Evolutionary conservation across 2,888 invertebrate genomes (phyloP).

Genomic region (Bruchidius siliquastri): DNA sequence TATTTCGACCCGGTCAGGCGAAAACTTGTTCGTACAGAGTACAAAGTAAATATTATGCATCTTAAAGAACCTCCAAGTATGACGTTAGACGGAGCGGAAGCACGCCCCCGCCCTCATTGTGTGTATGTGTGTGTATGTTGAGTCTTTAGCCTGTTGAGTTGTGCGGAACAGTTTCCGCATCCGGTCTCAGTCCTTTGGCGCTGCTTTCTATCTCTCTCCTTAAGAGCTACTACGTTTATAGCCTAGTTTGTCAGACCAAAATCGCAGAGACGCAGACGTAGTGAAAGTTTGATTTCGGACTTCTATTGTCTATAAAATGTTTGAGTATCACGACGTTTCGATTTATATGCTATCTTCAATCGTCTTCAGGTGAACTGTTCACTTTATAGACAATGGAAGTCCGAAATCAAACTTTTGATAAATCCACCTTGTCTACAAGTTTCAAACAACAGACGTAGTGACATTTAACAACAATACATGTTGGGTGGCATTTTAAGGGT

Average conservation of each 20-base stretch:
- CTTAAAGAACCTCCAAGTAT: background rate
- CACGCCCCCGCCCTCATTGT: background rate
- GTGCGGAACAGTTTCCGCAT: slow-evolving; percentile 29
- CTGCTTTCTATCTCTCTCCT: slow-evolving; percentile 1
- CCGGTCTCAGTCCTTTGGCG: slow-evolving; percentile 21
- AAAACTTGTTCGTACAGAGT: background rate
- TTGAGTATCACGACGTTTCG: too few relatives aligned
- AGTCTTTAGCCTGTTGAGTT: slow-evolving; percentile 42
- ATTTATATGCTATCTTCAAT: too few relatives aligned
- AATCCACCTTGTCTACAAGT: too few relatives aligned
- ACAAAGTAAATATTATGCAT: background rate
- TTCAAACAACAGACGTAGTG: too few relatives aligned
- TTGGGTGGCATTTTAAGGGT: too few relatives aligned
- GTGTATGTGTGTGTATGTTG: slow-evolving; percentile 24
- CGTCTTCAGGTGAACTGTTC: too few relatives aligned
- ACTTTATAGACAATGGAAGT: too few relatives aligned
- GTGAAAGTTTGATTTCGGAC: too few relatives aligned
- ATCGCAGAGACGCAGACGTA: too few relatives aligned
- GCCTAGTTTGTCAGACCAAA: background rate
- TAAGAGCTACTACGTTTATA: background rate
- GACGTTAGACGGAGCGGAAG: background rate
- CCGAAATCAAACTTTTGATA: too few relatives aligned
- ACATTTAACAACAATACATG: too few relatives aligned
- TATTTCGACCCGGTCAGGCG: background rate
- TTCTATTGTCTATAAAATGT: too few relatives aligned